Evolutionary conservation across 2,113 vertebrate genomes (phyloP), one percentile per base, ranked within the genome.

Genomic region (Tetraodon nigroviridis): DNA sequence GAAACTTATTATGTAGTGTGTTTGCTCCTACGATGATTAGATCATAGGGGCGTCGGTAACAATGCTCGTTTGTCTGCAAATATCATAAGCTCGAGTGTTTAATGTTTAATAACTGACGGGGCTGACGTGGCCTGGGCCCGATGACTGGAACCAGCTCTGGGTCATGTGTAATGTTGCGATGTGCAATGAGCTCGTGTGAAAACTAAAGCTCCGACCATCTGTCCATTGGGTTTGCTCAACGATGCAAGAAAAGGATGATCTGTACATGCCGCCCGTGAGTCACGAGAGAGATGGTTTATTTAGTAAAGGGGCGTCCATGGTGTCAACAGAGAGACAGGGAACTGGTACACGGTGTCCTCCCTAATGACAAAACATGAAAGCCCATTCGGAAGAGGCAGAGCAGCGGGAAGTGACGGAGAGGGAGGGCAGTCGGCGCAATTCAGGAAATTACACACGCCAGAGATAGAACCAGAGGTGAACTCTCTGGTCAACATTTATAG

Each of bases 381-480:
- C 2, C 45, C 4, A 2, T 22, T 57, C 27, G 46, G 61, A 54
- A 55, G 41, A 58, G 62, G 58, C 42, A 17, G 48, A 54, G 60
- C 50, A 49, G 59, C 10, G 50, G 60, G 64, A 71, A 65, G 72
- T 72, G 72, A 78, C 11, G 17, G 21, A 56, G 56, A 20, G 53
- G 48, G 50, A 58, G 17, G 3, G 45, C 58, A 61, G 55, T 58
- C 63, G 69, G 67, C 54, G 69, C 67, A 76, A 73, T 77, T 71
- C 79, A 88, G 87, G 73, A 82, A 81, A 86, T 76, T 67, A 67
- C 63, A 46, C 64, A 66, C 51, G n/a, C 58, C 64, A 58, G 1
- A 1, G 11, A 20, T 19, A n/a, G 46, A 12, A 2, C 1, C 4
- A 68, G 29, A 62, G 42, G 22, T 57, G 51, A 59, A 56, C 51